Base-by-base conservation (phyloP, 2,113 vertebrate genomes). In the Elachura formosa region DNA sequence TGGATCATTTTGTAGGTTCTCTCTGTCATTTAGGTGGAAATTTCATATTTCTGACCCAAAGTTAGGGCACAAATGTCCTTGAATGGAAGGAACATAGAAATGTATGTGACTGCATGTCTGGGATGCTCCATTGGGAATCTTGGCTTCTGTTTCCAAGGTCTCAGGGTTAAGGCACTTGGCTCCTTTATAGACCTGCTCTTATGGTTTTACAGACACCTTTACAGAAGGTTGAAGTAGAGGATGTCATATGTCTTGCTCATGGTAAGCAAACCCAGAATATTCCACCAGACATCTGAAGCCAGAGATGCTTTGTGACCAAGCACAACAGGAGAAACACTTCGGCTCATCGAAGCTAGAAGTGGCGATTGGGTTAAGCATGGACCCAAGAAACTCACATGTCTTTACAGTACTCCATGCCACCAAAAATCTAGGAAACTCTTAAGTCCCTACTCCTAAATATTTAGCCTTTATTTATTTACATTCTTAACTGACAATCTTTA, bases 401-500 rank as follows among this genome's bases (percentile, higher is more conserved):
- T 49, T 79, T 56, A 24, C 23, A 61, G 56, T 13, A 40, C 26
- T 25, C 12, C 23, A 0, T 24, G 34, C n/a, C 68, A 74, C 40
- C 36, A 41, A 64, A 46, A 78, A 3, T 1, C 20, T 14, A 34
- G 22, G 31, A 25, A 87, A 84, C 22, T 3, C 40, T 0, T 0
- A 71, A 67, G 24, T 63, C n/a, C 3, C 10, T 26, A 5, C 22
- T 63, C 25, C 48, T 59, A 74, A 94, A 83, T 67, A 85, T 74
- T 86, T 96, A 64, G 9, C n/a, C 26, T 95, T 72, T 79, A 87
- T 94, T 95, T 95, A 71, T 59, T 86, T 91, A 85, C 59, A 41
- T 74, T 93, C 86, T 84, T 36, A 72, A 43, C 64, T 96, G 76
- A 79, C 90, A 91, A 77, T 88, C 92, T 91, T 94, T 51, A 88